Conservation (phyloP, 2,797 vertebrate species). For the Graptemys geographica region DNA sequence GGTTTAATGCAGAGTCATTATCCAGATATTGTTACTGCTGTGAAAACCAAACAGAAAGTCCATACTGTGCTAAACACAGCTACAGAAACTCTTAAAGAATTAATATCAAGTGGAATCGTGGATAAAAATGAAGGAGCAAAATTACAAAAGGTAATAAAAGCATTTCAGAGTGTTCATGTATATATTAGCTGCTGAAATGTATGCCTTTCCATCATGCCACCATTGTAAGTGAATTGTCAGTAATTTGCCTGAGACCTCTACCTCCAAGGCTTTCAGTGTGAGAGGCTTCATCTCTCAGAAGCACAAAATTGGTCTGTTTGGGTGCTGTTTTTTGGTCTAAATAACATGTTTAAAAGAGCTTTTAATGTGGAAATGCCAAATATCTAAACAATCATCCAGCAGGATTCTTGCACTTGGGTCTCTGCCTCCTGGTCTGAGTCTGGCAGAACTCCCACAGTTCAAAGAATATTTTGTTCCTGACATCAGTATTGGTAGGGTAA, state of each 20-base stretch:
- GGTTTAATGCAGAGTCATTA: slow-evolving; percentile 76
- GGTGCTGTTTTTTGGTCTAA: neutral
- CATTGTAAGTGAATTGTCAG: neutral
- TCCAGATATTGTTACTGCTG: slow-evolving; percentile 68
- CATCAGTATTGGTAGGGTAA: neutral
- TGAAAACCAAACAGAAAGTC: slow-evolving; percentile 76
- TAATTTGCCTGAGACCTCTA: neutral
- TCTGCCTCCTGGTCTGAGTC: neutral
- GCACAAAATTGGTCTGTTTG: neutral
- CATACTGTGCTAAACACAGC: slow-evolving; percentile 72
- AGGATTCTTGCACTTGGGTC: neutral
- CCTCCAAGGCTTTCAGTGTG: neutral
- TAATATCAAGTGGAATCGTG: slow-evolving; percentile 69
- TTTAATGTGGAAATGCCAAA: neutral
- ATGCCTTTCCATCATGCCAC: neutral
- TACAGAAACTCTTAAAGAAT: slow-evolving; percentile 65
- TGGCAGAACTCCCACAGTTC: neutral
- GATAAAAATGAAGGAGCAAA: slow-evolving; percentile 60
- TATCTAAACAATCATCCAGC: neutral
- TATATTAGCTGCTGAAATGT: neutral
- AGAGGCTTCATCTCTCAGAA: neutral
- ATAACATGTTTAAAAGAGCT: neutral
- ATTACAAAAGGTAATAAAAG: slow-evolving; percentile 62
- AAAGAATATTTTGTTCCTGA: neutral
- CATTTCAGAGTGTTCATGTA: neutral